Percentiles rank a stretch among this genome's conserved stretches.
Evolutionary conservation across 2,797 vertebrate species (phyloP).

Genomic region (Argentina silus): DNA sequence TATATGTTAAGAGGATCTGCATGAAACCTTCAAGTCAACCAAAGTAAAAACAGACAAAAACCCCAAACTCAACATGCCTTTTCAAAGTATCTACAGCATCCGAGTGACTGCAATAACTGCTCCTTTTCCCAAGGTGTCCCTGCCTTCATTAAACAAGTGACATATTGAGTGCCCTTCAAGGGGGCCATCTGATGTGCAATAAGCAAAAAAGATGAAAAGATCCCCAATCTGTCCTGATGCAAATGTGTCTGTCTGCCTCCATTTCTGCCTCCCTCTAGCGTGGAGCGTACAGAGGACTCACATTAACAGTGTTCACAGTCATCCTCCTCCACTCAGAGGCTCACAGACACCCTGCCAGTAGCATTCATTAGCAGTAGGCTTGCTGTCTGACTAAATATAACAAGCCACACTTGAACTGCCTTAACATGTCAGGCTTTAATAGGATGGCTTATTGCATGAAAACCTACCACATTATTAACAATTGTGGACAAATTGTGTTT

Average conservation of each 20-base stretch:
- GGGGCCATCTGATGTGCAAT: conserved; percentile 22
- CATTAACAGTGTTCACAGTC: conserved; percentile 70
- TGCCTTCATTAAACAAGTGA: not conserved
- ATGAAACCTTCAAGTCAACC: no score
- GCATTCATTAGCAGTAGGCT: conserved; percentile 78
- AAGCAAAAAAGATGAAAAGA: conserved; percentile 41
- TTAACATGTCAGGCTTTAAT: conserved; percentile 66
- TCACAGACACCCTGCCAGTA: conserved; percentile 76
- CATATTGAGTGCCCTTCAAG: conserved; percentile 15
- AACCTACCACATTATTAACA: conserved; percentile 31
- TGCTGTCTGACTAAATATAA: conserved; percentile 80
- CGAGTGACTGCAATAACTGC: not conserved
- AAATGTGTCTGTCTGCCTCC: conserved; percentile 22
- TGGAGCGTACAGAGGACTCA: conserved; percentile 60
- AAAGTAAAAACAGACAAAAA: no score
- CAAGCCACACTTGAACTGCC: conserved; percentile 59
- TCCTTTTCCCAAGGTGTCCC: not conserved
- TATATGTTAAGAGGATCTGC: no score
- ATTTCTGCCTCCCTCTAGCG: conserved; percentile 36
- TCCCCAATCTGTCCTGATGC: conserved; percentile 25
- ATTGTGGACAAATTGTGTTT: conserved; percentile 35
- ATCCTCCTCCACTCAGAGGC: conserved; percentile 71
- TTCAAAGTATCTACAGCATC: not conserved
- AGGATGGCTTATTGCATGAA: conserved; percentile 56
- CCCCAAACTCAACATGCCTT: no score